Evolutionary conservation across 2,113 vertebrate genomes (phyloP).

Genomic region (Rattus norvegicus): GRCr8 NC_086023.1:103666501-103667000

Average conservation of each 20-base stretch:
- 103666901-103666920: background rate
- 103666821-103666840: background rate
- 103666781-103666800: background rate
- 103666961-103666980: background rate
- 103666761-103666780: background rate
- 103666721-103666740: background rate
- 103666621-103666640: constrained; percentile 57
- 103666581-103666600: background rate
- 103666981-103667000: background rate
- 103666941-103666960: background rate
- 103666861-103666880: background rate
- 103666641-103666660: background rate
- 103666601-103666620: constrained; percentile 22
- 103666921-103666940: background rate
- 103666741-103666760: background rate
- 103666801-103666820: background rate
- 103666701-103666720: background rate
- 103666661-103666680: constrained; percentile 44
- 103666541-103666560: background rate
- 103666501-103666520: background rate
- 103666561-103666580: background rate
- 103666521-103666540: background rate
- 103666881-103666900: background rate
- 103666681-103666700: background rate
- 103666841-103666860: background rate